Evolutionary conservation across 2,113 vertebrate species (phyloP).

Genomic region (Gavia stellata): DNA sequence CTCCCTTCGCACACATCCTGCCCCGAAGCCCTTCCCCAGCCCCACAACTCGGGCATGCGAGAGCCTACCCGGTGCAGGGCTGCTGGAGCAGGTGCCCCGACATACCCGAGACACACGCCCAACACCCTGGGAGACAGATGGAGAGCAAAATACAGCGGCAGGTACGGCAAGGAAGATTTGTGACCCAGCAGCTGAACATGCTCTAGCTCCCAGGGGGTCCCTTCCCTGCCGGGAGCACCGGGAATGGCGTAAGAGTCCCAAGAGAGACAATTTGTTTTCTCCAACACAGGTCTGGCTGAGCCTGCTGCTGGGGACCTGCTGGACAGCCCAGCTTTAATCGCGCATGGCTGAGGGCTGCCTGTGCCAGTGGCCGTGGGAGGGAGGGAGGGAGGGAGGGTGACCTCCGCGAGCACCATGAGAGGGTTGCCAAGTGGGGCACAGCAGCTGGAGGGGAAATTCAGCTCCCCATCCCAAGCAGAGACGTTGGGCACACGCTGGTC

Average conservation of each 20-base stretch:
- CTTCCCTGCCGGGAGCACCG: neutral
- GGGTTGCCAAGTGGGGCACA: neutral
- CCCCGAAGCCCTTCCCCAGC: neutral
- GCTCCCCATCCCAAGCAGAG: neutral
- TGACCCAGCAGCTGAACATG: neutral
- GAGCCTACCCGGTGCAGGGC: neutral
- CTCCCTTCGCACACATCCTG: neutral
- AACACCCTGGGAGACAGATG: fast-evolving
- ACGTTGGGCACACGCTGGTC: no score
- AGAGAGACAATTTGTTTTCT: neutral
- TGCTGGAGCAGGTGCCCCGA: neutral
- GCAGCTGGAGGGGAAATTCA: neutral
- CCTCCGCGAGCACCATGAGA: fast-evolving
- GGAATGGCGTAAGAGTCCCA: neutral
- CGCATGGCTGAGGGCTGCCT: fast-evolving
- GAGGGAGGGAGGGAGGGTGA: neutral
- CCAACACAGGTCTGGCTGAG: neutral
- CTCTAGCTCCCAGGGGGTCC: neutral
- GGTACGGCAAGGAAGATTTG: neutral
- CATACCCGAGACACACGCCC: fast-evolving
- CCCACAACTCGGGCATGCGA: neutral
- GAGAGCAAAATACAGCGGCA: neutral
- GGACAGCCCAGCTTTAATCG: no score
- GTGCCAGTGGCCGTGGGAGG: fast-evolving
- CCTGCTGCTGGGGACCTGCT: neutral